Evolutionary conservation across 2,797 vertebrate species (phyloP).

Genomic region (Oreortyx pictus): DNA sequence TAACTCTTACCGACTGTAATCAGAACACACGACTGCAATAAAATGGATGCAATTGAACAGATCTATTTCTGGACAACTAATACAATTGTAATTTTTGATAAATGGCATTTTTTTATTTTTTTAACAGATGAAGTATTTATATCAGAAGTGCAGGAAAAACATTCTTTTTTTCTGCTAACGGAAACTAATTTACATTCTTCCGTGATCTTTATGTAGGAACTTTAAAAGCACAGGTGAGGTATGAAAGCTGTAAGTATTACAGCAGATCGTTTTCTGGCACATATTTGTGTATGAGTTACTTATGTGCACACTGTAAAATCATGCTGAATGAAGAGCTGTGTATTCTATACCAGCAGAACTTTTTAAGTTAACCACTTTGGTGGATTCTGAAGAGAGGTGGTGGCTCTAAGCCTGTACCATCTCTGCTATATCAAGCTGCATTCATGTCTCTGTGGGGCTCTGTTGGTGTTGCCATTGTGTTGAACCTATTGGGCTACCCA

Average conservation of each 20-base stretch:
- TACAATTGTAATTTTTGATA: neutral
- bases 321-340: neutral
- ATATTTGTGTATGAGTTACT: neutral
- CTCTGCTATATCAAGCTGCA: neutral
- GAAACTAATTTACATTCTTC: neutral
- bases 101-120: neutral
- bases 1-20: neutral
- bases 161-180: neutral
- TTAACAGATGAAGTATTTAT: neutral
- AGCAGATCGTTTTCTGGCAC: neutral
- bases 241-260: neutral
- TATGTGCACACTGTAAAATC: neutral
- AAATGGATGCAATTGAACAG: neutral
- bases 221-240: neutral
- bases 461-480: rapidly evolving
- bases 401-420: neutral
- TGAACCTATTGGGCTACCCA: neutral
- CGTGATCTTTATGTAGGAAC: neutral
- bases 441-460: neutral
- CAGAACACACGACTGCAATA: neutral
- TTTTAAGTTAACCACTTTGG: neutral
- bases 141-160: neutral
- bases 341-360: neutral
- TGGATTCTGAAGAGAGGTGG: neutral
- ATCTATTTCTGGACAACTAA: neutral